Percentiles rank a stretch among this genome's conserved stretches.
Conservation (phyloP, 1,140 invertebrate species). For the Melanaphis sacchari region DNA sequence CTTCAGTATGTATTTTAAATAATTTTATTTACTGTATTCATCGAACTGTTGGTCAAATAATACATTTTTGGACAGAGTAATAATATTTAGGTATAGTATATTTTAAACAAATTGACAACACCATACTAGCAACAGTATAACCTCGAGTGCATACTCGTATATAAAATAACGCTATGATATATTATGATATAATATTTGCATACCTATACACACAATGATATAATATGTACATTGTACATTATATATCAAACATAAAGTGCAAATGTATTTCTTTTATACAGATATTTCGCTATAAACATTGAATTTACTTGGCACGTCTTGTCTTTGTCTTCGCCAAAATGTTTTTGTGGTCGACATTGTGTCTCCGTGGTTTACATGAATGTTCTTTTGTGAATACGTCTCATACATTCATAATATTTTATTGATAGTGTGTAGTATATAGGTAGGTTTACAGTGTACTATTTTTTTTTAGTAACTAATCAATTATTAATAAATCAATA, state of each 20-base stretch:
- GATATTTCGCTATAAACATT: background rate
- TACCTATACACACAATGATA: background rate
- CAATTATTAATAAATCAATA: background rate
- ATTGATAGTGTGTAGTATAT: background rate
- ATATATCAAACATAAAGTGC: constrained; percentile 1
- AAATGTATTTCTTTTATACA: background rate
- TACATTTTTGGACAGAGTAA: background rate
- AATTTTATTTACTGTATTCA: background rate
- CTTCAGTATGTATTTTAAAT: background rate
- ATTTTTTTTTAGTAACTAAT: background rate
- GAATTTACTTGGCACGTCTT: constrained; percentile 25
- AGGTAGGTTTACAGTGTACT: background rate
- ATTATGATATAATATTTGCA: background rate
- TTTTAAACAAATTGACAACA: background rate
- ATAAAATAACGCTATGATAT: background rate
- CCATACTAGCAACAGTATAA: background rate
- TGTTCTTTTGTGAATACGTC: background rate
- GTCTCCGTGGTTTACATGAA: background rate
- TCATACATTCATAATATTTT: background rate
- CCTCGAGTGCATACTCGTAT: no score
- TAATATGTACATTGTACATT: background rate
- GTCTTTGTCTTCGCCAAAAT: constrained; percentile 14
- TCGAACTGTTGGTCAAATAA: background rate
- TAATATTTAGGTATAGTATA: background rate
- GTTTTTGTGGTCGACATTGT: constrained; percentile 4